Percentiles rank a stretch among this genome's conserved stretches.
phyloP scores from a whole-genome alignment of 2,888 invertebrate genomes.

The Acronicta alni region DNA sequence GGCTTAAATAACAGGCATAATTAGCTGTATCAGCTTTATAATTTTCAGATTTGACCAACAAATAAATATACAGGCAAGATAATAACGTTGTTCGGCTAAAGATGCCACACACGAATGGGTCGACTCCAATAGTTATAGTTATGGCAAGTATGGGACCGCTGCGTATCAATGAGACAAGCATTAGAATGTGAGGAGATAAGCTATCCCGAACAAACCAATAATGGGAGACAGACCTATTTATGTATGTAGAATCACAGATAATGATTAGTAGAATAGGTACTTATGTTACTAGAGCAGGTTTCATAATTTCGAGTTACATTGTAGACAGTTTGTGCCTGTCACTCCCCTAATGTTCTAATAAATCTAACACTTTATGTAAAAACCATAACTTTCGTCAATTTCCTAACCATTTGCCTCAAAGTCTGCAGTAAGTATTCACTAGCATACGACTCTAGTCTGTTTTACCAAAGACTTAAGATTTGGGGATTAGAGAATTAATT shows the following conservation, averaged over 20 bases:
- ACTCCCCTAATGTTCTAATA: too few species aligned
- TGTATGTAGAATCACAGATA: neutral
- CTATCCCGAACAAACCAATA: neutral
- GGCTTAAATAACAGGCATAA: conserved; percentile 28
- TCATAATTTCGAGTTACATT: too few species aligned
- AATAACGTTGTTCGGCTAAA: conserved; percentile 54
- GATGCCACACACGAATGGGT: conserved; percentile 72
- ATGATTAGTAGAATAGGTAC: neutral
- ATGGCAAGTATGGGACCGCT: conserved; percentile 32
- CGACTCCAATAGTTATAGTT: conserved; percentile 54
- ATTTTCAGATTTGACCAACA: conserved; percentile 44
- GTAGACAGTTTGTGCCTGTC: too few species aligned
- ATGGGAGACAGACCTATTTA: neutral
- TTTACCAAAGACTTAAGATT: too few species aligned
- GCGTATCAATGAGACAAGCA: conserved; percentile 31
- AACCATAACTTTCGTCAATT: too few species aligned
- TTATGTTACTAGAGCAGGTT: too few species aligned
- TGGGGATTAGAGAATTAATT: too few species aligned
- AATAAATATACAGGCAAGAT: conserved; percentile 51
- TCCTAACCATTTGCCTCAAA: too few species aligned
- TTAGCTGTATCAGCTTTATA: conserved; percentile 45
- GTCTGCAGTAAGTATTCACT: too few species aligned
- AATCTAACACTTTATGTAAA: too few species aligned
- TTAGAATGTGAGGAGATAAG: neutral
- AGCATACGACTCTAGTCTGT: too few species aligned